Percentiles rank a stretch among this genome's conserved stretches.
Evolutionary conservation across 2,113 vertebrate genomes (phyloP).

Genomic region (Chlamydotis undulata): DNA sequence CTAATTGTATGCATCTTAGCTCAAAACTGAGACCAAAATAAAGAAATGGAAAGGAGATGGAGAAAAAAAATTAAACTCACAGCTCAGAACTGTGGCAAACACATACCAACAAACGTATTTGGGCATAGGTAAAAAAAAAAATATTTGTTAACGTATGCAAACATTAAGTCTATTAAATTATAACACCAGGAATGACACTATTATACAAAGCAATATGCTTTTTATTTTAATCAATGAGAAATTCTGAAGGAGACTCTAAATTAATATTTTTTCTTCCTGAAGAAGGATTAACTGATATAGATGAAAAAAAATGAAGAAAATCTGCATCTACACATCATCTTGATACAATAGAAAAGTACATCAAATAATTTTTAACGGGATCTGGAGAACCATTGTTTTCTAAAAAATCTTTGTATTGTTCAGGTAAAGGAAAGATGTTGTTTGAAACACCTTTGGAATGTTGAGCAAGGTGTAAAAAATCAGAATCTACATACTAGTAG

Average conservation of each 20-base stretch:
- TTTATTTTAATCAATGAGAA: background rate
- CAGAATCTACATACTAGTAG: background rate
- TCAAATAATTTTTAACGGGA: background rate
- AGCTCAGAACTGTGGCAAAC: background rate
- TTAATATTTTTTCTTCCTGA: background rate
- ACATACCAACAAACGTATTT: too few species aligned
- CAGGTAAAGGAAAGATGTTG: background rate
- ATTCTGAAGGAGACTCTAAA: background rate
- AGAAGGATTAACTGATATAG: background rate
- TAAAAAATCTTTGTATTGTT: background rate
- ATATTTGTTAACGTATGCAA: background rate
- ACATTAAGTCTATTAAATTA: background rate
- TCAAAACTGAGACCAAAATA: background rate
- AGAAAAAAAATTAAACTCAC: background rate
- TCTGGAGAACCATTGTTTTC: background rate
- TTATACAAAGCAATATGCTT: accelerated
- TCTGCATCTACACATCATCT: background rate
- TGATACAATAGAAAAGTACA: background rate
- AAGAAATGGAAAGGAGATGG: accelerated
- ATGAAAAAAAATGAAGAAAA: background rate
- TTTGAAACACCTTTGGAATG: background rate
- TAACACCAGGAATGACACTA: background rate
- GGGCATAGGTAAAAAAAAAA: background rate
- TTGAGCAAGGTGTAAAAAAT: background rate
- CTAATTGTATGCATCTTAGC: background rate